Percentiles rank a stretch among this genome's conserved stretches.
Evolutionary conservation across 2,797 vertebrate genomes (phyloP).

Genomic region (Eulemur albifrons): DNA sequence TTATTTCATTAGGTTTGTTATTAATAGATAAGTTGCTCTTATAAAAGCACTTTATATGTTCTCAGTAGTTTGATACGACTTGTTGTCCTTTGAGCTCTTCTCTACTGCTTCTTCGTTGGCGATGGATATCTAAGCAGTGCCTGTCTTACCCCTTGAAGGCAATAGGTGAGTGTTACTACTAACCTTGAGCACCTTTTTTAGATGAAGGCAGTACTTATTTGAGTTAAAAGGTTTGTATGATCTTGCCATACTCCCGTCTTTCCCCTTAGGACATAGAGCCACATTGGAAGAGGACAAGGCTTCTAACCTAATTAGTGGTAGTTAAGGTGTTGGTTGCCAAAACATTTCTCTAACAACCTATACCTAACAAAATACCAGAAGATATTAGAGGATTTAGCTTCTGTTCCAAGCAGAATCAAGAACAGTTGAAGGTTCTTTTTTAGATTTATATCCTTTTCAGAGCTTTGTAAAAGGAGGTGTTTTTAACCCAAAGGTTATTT

Average conservation of each 20-base stretch:
- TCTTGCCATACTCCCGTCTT: background rate
- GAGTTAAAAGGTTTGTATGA: constrained; percentile 33
- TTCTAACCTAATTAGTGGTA: constrained; percentile 61
- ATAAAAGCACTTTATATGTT: constrained; percentile 36
- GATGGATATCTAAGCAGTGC: background rate
- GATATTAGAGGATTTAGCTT: constrained; percentile 49
- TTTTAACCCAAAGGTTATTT: constrained; percentile 51
- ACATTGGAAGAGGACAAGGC: constrained; percentile 9
- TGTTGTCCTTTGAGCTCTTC: background rate
- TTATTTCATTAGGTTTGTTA: constrained; percentile 62
- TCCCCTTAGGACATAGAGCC: background rate
- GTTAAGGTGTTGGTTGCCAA: constrained; percentile 55
- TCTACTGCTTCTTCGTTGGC: constrained; percentile 21
- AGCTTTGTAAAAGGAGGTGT: background rate
- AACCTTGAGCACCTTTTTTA: constrained; percentile 41
- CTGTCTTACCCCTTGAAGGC: constrained; percentile 31
- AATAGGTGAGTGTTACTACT: background rate
- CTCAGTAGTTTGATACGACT: background rate
- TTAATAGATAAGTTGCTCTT: constrained; percentile 52
- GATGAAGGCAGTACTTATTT: constrained; percentile 16
- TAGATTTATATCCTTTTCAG: constrained; percentile 33
- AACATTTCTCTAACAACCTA: constrained; percentile 57
- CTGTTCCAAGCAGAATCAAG: constrained; percentile 35
- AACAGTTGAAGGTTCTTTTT: constrained; percentile 50
- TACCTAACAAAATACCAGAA: constrained; percentile 56